Evolutionary conservation across 53 echinoderm and acorn worm species (phyloP), one percentile per base, ranked within the genome.

Genomic region (Echinarachnius parma): DNA sequence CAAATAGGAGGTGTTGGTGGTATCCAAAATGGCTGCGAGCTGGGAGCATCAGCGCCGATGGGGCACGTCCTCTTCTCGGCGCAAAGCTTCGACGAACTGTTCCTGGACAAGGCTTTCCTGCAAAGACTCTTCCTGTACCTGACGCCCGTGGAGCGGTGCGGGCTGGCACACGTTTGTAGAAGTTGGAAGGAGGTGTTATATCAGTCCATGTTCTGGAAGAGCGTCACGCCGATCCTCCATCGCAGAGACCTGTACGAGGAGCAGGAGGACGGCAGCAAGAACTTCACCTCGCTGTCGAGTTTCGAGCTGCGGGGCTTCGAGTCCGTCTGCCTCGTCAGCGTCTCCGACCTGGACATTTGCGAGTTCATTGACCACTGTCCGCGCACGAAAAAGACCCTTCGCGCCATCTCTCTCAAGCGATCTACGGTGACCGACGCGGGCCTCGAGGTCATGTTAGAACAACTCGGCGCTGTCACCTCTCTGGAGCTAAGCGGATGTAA

Each of bases 321-420:
- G 56, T 88, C 91, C 0, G 98, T 98, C 20, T 92, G 91, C 61
- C 74, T 98, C 61, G 98, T 92, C 11, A 92, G 91, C 56, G 98
- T 96, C 26, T 91, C 91, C 15, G 98, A 96, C 61, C 77, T 98
- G 75, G 98, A 98, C 67, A 98, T 98, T 58, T 98, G 98, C 60
- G 98, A 98, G 82, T 98, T 98, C 81, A 98, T 98, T 46, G 98
- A 98, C 80, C 91, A 98, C 61, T 98, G 88, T 56, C 98, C 98
- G 20, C 87, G 88, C 59, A 91, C 98, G 30, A 98, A 98, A 85
- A 98, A 91, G 71, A 87, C 88, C 34, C 59, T 91, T 34, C 85
- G 82, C 55, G 98, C 88, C 36, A 86, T 98, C 69, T 85, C 88
- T 10, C 67, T 98, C 55, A 87, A 92, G 61, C 82, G 98, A 14